These are phyloP conservation scores for Fistularia commersonii DNA, from an alignment of 2,797 vertebrate genomes.

Conservation along the genomic window DNA sequence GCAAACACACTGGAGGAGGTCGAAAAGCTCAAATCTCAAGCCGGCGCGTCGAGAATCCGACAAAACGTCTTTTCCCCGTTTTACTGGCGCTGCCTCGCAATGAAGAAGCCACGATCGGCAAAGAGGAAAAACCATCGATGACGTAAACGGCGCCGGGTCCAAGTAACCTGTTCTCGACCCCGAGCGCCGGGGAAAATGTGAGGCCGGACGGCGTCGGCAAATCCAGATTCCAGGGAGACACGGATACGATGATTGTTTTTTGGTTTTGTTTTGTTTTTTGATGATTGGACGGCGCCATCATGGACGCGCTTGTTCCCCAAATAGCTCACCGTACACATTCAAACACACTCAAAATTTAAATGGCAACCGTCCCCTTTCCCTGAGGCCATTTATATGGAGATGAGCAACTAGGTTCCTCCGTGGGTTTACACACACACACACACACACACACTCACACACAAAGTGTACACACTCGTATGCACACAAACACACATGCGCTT, in stretches of 20 bases:
- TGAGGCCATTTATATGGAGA: constrained; percentile 52
- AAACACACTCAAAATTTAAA: constrained; percentile 30
- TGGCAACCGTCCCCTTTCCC: constrained; percentile 35
- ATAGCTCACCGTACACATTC: constrained; percentile 24
- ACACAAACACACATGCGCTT: background rate
- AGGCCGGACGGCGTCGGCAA: no score
- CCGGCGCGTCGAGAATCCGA: no score
- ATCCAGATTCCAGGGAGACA: background rate
- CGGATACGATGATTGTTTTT: background rate
- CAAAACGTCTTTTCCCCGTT: no score
- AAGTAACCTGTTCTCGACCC: constrained; percentile 2
- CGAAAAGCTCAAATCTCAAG: no score
- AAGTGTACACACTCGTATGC: constrained; percentile 4
- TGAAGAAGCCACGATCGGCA: no score
- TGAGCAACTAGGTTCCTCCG: constrained; percentile 27
- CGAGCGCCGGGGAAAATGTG: no score
- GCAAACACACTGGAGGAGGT: no score
- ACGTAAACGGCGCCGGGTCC: background rate
- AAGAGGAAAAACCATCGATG: no score
- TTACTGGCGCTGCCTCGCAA: no score
- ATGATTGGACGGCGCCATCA: constrained; percentile 18
- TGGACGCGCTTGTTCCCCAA: constrained; percentile 8
- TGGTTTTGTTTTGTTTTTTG: constrained; percentile 9
- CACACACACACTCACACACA: constrained; percentile 11
- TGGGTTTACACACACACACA: constrained; percentile 3